phyloP scores from a whole-genome alignment of 2,888 invertebrate species.

The Nomada hirtipes region DNA sequence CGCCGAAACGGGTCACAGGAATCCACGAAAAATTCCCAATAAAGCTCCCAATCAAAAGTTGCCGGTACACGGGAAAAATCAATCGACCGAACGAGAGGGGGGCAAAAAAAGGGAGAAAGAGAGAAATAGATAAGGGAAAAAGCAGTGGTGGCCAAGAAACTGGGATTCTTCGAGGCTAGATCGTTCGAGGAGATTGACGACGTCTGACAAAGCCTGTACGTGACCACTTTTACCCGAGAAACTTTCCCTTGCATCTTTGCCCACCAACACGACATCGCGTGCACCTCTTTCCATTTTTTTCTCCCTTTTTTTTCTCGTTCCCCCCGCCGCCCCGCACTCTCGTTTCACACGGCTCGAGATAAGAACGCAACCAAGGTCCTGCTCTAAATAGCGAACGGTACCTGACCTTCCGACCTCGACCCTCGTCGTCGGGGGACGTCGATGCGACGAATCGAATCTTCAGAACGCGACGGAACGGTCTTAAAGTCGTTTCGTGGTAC shows the following conservation, averaged over 20 bases:
- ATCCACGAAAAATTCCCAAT: too few relatives aligned
- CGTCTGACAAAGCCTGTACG: slow-evolving; percentile 77
- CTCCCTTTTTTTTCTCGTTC: neutral
- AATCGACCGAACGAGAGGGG: neutral
- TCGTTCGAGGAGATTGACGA: slow-evolving; percentile 69
- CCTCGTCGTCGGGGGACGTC: slow-evolving; percentile 39
- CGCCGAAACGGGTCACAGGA: too few relatives aligned
- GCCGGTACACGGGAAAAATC: neutral
- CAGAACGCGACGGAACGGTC: neutral
- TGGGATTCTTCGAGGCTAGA: slow-evolving; percentile 73
- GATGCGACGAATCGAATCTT: slow-evolving; percentile 42
- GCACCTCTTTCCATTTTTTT: slow-evolving; percentile 9
- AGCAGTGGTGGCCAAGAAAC: slow-evolving; percentile 26
- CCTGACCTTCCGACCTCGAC: slow-evolving; percentile 64
- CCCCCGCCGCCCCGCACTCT: slow-evolving; percentile 18
- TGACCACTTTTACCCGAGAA: slow-evolving; percentile 72
- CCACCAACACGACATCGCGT: slow-evolving; percentile 59
- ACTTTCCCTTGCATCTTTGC: slow-evolving; percentile 68
- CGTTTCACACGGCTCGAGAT: slow-evolving; percentile 62
- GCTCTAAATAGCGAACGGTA: slow-evolving; percentile 66
- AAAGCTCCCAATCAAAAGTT: too few relatives aligned
- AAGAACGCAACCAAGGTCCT: slow-evolving; percentile 72
- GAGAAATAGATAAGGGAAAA: neutral
- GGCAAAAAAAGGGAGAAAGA: neutral
- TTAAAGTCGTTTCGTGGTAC: neutral